Evolutionary conservation across 2,113 vertebrate genomes (phyloP).

Genomic region (Rutilus rutilus): DNA sequence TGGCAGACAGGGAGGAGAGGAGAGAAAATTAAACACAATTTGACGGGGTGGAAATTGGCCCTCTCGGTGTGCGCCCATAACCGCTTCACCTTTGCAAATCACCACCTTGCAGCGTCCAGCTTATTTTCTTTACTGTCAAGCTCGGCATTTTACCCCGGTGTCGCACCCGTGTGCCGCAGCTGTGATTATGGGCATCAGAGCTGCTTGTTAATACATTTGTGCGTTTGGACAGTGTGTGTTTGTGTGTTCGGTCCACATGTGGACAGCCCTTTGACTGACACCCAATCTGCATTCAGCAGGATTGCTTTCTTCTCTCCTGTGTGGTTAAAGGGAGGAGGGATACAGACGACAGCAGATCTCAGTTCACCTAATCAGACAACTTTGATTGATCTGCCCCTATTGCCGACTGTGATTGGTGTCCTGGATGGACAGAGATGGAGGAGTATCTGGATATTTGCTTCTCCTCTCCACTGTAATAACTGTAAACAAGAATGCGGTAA

Average conservation of each 20-base stretch:
- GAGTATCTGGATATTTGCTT: conserved; percentile 29
- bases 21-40: conserved; percentile 71
- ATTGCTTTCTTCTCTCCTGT: conserved; percentile 58
- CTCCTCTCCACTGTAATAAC: conserved; percentile 30
- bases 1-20: conserved; percentile 32
- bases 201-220: conserved; percentile 75
- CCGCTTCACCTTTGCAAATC: conserved; percentile 75
- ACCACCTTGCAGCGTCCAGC: conserved; percentile 68
- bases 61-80: conserved; percentile 57
- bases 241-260: conserved; percentile 44
- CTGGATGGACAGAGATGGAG: conserved; percentile 22
- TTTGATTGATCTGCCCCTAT: conserved; percentile 69
- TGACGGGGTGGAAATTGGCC: conserved; percentile 75
- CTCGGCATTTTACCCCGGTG: conserved; percentile 64
- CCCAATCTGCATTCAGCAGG: conserved; percentile 73
- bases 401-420: conserved; percentile 20
- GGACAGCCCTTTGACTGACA: conserved; percentile 74
- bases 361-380: conserved; percentile 70
- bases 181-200: conserved; percentile 72
- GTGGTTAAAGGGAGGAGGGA: conserved; percentile 59
- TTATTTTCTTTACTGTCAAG: conserved; percentile 75
- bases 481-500: conserved; percentile 16
- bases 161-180: conserved; percentile 60
- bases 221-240: conserved; percentile 28
- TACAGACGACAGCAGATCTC: conserved; percentile 56